Evolutionary conservation across 1,140 invertebrate genomes (phyloP).

Genomic region (Pectinophora gossypiella): DNA sequence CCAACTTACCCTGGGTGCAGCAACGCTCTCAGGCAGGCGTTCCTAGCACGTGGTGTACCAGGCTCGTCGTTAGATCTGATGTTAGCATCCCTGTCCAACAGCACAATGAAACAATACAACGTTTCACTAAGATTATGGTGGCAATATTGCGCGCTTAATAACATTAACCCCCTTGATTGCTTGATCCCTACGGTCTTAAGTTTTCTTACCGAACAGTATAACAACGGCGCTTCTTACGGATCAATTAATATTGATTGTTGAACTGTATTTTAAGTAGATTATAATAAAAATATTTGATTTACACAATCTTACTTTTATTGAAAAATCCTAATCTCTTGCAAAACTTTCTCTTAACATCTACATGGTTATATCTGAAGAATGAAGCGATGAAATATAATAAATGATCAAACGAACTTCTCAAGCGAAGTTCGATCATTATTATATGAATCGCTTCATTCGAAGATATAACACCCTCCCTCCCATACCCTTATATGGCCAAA

Average conservation of each 20-base stretch:
- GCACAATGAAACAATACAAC: neutral
- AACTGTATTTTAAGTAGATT: constrained; percentile 4
- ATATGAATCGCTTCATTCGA: too few relatives aligned
- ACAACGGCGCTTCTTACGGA: neutral
- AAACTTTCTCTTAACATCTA: too few relatives aligned
- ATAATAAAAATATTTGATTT: too few relatives aligned
- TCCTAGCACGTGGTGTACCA: neutral
- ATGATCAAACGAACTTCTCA: too few relatives aligned
- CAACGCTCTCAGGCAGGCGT: neutral
- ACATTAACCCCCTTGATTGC: neutral
- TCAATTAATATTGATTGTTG: neutral
- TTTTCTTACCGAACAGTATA: neutral
- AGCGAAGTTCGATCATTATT: too few relatives aligned
- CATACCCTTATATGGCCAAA: too few relatives aligned
- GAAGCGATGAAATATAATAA: too few relatives aligned
- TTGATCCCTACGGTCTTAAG: neutral
- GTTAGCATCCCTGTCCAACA: neutral
- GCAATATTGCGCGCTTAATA: neutral
- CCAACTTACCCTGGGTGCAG: constrained; percentile 1
- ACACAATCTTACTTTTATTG: too few relatives aligned
- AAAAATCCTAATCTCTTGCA: too few relatives aligned
- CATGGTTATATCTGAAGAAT: too few relatives aligned
- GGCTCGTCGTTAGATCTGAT: neutral
- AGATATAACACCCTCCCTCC: too few relatives aligned
- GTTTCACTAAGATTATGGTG: constrained; percentile 1